A percentile compares a stretch with the other conserved stretches of the same genome.
Evolutionary conservation across 2,113 vertebrate species (phyloP).

Genomic region (Engystomops pustulosus): DNA sequence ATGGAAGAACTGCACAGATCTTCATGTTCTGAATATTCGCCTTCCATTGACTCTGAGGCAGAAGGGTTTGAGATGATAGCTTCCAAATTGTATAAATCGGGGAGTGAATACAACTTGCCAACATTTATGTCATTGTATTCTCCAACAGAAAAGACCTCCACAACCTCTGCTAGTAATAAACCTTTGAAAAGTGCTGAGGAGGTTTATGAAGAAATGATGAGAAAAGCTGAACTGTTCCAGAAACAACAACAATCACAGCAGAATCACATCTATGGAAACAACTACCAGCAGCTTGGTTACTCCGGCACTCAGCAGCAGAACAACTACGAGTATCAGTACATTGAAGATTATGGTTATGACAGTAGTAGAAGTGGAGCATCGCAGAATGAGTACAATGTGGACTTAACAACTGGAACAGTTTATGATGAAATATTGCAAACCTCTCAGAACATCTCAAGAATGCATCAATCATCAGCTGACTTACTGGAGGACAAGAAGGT

Average conservation of each 20-base stretch:
- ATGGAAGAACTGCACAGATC: constrained; percentile 99
- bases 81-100: constrained; percentile 91
- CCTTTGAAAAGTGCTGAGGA: constrained; percentile 96
- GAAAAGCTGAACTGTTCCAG: constrained; percentile 94
- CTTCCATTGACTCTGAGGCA: constrained; percentile 95
- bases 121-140: constrained; percentile 98
- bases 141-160: constrained; percentile 83
- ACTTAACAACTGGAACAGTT: constrained; percentile 76
- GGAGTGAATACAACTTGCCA: constrained; percentile 95
- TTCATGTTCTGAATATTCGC: constrained; percentile 96
- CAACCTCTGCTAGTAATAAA: constrained; percentile 77
- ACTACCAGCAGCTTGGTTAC: constrained; percentile 74
- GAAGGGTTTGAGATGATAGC: constrained; percentile 88
- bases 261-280: constrained; percentile 69
- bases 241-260: constrained; percentile 78
- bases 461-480: constrained; percentile 79
- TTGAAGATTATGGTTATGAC: constrained; percentile 77
- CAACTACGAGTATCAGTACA: constrained; percentile 78
- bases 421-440: constrained; percentile 92
- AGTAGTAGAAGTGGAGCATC: constrained; percentile 57
- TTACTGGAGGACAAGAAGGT: constrained; percentile 68
- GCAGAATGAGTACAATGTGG: constrained; percentile 74
- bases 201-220: constrained; percentile 99
- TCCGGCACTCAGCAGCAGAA: constrained; percentile 68
- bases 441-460: constrained; percentile 74